Evolutionary conservation across 2,113 vertebrate genomes (phyloP).

Genomic region (Trogon melanurus): DNA sequence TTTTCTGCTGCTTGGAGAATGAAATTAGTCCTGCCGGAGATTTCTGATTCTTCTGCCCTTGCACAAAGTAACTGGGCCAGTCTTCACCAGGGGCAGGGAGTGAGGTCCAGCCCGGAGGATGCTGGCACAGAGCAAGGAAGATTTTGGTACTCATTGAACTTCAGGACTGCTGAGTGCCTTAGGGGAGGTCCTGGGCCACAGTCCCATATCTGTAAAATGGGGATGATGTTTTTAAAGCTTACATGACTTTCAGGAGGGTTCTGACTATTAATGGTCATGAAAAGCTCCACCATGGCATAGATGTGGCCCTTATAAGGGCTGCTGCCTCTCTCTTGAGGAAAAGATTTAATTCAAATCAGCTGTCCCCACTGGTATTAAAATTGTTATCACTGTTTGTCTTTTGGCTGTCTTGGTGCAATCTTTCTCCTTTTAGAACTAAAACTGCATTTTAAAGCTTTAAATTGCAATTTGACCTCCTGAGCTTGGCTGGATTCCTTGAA

Average conservation of each 20-base stretch:
- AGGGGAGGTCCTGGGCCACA: not conserved
- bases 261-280: not conserved
- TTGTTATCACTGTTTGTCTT: not conserved
- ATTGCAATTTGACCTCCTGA: not conserved
- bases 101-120: not conserved
- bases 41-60: not conserved
- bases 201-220: not conserved
- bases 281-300: not conserved
- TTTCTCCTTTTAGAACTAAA: not conserved
- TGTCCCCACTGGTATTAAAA: not conserved
- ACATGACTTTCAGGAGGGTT: not conserved
- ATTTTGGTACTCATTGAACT: not conserved
- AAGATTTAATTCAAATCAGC: conserved; percentile 11
- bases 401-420: not conserved
- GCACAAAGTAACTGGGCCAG: not conserved
- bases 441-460: not conserved
- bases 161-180: not conserved
- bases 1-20: not conserved
- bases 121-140: not conserved
- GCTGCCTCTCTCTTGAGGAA: not conserved
- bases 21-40: not conserved
- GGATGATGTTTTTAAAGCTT: not conserved
- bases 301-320: not conserved
- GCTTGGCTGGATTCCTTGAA: not conserved
- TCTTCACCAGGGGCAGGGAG: not conserved